Conservation (phyloP, 1,140 invertebrate species). For the Saccostrea cuccullata region DNA sequence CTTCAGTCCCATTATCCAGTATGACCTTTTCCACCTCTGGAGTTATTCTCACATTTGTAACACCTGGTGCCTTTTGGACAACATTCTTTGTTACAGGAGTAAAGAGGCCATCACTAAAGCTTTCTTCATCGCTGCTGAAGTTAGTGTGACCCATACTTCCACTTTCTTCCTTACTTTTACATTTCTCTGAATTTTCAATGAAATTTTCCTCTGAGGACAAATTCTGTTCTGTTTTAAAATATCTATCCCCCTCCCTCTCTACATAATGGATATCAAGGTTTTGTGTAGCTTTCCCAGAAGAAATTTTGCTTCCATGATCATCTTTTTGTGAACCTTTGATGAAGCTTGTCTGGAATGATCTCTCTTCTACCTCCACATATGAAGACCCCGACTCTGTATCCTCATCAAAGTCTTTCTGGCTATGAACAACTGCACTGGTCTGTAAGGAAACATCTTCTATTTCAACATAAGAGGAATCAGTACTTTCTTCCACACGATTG, state of each 20-base stretch:
- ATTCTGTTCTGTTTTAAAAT: background rate
- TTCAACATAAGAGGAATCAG: constrained; percentile 15
- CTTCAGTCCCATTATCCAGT: background rate
- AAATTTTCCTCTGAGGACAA: background rate
- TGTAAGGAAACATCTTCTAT: constrained; percentile 44
- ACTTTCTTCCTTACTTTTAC: background rate
- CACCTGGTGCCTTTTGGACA: background rate
- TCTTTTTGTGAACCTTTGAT: background rate
- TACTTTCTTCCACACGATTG: background rate
- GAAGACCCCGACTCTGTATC: background rate
- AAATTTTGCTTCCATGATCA: background rate
- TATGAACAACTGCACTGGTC: constrained; percentile 35
- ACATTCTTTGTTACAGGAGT: background rate
- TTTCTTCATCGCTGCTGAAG: constrained; percentile 5
- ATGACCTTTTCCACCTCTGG: background rate
- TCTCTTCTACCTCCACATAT: constrained; percentile 48
- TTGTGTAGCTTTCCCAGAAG: background rate
- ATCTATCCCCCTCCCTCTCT: background rate
- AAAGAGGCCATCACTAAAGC: background rate
- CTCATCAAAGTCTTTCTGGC: background rate
- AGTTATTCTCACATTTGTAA: background rate
- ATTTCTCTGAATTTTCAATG: background rate
- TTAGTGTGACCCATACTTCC: background rate
- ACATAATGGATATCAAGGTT: background rate
- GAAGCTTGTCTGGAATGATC: constrained; percentile 27